These are phyloP conservation scores for Morbakka virulenta DNA, from an alignment of 30 jellyfish, hydroid and myxozoan species.

Conservation along the genomic window DNA sequence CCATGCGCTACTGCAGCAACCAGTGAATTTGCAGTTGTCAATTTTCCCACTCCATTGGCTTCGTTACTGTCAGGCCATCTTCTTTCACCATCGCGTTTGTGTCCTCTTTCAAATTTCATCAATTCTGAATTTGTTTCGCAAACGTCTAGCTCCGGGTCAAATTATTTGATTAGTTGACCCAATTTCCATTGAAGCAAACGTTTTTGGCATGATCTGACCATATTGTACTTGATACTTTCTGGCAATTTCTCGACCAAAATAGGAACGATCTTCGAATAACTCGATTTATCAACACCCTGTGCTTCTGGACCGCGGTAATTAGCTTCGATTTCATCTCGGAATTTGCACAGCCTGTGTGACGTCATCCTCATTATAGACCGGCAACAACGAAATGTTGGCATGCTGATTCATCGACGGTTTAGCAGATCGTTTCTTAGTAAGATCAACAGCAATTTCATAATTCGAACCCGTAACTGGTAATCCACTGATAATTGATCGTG, in stretches of 20 bases:
- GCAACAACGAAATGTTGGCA: not conserved
- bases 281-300: not conserved
- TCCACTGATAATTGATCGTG: not conserved
- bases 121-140: too few species aligned
- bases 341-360: conserved; percentile 9
- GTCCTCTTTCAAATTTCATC: too few species aligned
- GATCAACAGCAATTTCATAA: too few species aligned
- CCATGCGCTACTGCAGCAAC: too few species aligned
- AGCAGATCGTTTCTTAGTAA: too few species aligned
- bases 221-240: not conserved
- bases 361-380: not conserved
- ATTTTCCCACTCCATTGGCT: too few species aligned
- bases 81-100: too few species aligned
- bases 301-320: not conserved
- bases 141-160: too few species aligned
- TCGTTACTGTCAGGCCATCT: too few species aligned
- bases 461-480: too few species aligned
- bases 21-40: too few species aligned
- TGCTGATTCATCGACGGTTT: too few species aligned
- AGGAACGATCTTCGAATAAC: not conserved
- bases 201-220: not conserved
- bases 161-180: conserved; percentile 2
- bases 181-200: not conserved
- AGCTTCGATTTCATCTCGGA: not conserved
- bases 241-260: conserved; percentile 7